These are phyloP conservation scores for Prunella strophiata DNA, from an alignment of 2,797 vertebrate genomes.

Conservation along the genomic window DNA sequence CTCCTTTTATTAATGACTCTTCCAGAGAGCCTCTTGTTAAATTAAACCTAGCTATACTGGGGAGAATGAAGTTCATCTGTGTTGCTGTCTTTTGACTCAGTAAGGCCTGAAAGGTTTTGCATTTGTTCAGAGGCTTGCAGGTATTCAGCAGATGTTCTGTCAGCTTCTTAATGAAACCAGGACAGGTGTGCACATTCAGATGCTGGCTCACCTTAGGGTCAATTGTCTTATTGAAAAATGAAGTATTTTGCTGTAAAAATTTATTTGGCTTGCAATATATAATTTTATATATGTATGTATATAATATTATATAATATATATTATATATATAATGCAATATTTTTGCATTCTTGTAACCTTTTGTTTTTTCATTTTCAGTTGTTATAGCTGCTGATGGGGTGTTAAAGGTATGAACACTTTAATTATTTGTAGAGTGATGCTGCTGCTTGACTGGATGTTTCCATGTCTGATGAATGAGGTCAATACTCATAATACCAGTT, in stretches of 20 bases:
- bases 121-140: neutral
- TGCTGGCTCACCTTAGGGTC: neutral
- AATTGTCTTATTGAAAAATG: neutral
- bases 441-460: neutral
- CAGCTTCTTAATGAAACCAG: neutral
- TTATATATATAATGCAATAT: neutral
- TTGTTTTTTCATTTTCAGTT: constrained; percentile 82
- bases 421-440: neutral
- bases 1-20: neutral
- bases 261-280: neutral
- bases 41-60: neutral
- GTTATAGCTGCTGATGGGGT: constrained; percentile 91
- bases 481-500: neutral
- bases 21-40: neutral
- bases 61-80: neutral
- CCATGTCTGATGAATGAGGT: neutral
- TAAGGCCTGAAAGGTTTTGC: neutral
- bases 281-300: too few relatives aligned
- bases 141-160: neutral
- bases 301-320: too few relatives aligned
- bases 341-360: constrained; percentile 19
- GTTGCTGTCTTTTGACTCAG: neutral
- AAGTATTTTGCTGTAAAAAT: neutral
- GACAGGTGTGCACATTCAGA: neutral
- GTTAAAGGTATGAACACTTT: constrained; percentile 86